A percentile compares a stretch with the other conserved stretches of the same genome.
phyloP scores from a whole-genome alignment of 2,113 vertebrate genomes.

The Cavia aperea region DNA sequence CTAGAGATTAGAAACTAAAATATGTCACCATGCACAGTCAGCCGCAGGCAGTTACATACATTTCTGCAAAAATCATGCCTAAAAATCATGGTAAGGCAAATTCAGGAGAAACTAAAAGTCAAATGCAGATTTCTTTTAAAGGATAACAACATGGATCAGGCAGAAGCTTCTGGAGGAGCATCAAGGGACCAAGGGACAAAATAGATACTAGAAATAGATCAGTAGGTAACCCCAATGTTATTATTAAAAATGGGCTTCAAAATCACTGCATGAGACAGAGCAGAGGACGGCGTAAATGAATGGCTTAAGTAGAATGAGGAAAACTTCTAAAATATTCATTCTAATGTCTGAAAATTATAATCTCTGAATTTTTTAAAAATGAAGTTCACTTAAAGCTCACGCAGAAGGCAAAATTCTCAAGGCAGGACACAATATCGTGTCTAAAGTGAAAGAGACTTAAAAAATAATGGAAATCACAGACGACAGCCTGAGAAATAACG shows the following conservation, averaged over 20 bases:
- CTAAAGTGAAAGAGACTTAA: background rate
- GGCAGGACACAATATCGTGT: too few relatives aligned
- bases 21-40: too few relatives aligned
- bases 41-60: fast-evolving
- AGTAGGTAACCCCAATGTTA: background rate
- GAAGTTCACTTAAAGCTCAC: background rate
- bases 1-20: background rate
- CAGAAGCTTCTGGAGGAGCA: background rate
- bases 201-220: background rate
- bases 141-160: background rate
- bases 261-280: background rate
- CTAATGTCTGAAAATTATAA: background rate
- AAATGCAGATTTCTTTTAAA: background rate
- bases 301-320: background rate
- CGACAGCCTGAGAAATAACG: fast-evolving
- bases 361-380: background rate
- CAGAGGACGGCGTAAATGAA: background rate
- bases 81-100: background rate
- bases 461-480: background rate
- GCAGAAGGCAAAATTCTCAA: background rate
- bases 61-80: fast-evolving
- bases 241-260: background rate
- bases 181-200: background rate
- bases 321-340: background rate
- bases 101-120: background rate